phyloP scores from a whole-genome alignment of 1,140 invertebrate genomes.

The Aradophagus sp. region DNA sequence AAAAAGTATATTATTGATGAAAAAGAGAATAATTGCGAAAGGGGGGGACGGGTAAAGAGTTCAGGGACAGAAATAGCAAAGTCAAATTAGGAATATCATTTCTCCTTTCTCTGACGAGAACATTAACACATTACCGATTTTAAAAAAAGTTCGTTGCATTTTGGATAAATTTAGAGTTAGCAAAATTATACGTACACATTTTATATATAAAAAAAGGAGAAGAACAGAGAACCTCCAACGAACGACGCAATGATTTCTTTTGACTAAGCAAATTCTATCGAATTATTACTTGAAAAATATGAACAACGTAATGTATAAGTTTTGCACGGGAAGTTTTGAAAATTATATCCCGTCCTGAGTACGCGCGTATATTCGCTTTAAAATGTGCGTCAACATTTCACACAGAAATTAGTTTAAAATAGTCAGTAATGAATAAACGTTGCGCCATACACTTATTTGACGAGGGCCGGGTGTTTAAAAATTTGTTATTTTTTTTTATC shows the following conservation, averaged over 20 bases:
- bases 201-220: no score
- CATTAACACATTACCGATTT: conserved; percentile 21
- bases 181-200: no score
- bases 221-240: conserved; percentile 10
- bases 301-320: no score
- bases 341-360: conserved; percentile 6
- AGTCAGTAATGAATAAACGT: conserved; percentile 13
- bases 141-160: not conserved
- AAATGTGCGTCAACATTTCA: conserved; percentile 41
- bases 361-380: conserved; percentile 12
- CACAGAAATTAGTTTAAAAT: conserved; percentile 15
- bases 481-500: conserved; percentile 13
- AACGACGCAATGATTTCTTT: not conserved
- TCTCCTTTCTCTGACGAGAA: no score
- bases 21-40: not conserved
- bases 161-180: not conserved
- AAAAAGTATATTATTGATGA: conserved; percentile 15
- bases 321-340: no score
- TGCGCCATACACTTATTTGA: no score
- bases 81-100: conserved; percentile 11
- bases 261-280: no score
- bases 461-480: conserved; percentile 29
- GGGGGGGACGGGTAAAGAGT: no score
- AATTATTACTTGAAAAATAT: no score
- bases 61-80: conserved; percentile 5